Conservation (phyloP, 2,113 vertebrate genomes). For the Macrotus californicus region DNA sequence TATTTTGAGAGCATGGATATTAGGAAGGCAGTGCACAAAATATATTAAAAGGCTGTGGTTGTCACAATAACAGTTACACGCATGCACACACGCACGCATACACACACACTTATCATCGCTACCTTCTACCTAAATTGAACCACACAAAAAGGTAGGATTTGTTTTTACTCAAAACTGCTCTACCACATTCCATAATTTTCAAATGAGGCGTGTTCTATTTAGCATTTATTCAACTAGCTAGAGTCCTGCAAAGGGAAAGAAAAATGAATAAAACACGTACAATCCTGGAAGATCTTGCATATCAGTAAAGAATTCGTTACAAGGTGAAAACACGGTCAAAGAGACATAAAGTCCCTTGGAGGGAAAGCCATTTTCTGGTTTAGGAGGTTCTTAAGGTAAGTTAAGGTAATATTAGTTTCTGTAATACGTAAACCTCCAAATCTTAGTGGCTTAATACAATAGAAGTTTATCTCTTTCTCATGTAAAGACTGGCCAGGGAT, state of each 20-base stretch:
- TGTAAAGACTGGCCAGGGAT: background rate
- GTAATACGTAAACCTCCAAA: background rate
- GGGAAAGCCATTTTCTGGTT: background rate
- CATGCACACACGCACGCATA: background rate
- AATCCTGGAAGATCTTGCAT: background rate
- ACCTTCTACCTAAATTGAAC: background rate
- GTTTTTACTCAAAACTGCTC: conserved; percentile 3
- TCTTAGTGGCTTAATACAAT: background rate
- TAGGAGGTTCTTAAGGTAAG: background rate
- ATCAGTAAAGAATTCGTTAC: background rate
- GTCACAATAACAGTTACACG: background rate
- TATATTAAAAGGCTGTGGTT: background rate
- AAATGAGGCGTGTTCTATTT: conserved; percentile 21
- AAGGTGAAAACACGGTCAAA: background rate
- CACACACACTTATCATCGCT: background rate
- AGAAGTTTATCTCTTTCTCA: background rate
- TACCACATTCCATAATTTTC: background rate
- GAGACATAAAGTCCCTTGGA: background rate
- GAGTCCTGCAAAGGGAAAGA: background rate
- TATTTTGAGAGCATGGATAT: background rate
- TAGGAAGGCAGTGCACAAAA: background rate
- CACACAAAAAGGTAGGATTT: background rate
- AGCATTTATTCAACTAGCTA: background rate
- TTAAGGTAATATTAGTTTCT: conserved; percentile 24
- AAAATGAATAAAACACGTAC: background rate